Percentiles rank a stretch among this genome's conserved stretches.
Conservation (phyloP, 23 tunicate genomes). For the Ciona savignyi region DNA sequence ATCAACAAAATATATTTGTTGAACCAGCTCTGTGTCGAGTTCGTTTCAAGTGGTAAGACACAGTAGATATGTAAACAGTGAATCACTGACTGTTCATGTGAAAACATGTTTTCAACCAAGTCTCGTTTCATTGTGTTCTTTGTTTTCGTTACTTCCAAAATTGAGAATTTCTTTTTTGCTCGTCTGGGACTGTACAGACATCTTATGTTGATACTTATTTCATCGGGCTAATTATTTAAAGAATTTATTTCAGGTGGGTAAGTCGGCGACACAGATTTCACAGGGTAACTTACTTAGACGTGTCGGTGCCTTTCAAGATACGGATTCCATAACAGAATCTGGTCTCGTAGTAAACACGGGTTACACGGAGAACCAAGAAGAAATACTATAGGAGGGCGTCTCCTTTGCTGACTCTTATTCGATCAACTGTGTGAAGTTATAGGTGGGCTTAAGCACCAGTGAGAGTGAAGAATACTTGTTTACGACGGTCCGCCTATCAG, state of each 20-base stretch:
- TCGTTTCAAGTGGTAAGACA: too few species aligned
- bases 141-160: too few species aligned
- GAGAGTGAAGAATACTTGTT: neutral
- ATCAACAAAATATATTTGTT: too few species aligned
- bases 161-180: too few species aligned
- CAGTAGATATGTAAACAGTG: too few species aligned
- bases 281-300: neutral
- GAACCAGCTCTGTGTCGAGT: too few species aligned
- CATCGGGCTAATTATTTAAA: neutral
- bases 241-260: neutral
- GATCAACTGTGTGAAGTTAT: neutral
- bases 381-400: neutral
- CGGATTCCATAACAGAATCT: neutral
- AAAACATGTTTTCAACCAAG: too few species aligned
- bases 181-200: too few species aligned
- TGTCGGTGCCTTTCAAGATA: neutral
- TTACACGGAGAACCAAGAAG: neutral
- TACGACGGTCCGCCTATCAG: neutral
- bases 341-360: neutral
- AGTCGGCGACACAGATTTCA: neutral
- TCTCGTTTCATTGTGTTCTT: too few species aligned
- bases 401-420: neutral
- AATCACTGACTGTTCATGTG: too few species aligned
- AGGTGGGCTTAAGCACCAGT: neutral
- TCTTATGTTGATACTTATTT: too few species aligned